Percentiles rank a stretch among this genome's conserved stretches.
Conservation (phyloP, 2,888 invertebrate species). For the Vandiemenella viatica region DNA sequence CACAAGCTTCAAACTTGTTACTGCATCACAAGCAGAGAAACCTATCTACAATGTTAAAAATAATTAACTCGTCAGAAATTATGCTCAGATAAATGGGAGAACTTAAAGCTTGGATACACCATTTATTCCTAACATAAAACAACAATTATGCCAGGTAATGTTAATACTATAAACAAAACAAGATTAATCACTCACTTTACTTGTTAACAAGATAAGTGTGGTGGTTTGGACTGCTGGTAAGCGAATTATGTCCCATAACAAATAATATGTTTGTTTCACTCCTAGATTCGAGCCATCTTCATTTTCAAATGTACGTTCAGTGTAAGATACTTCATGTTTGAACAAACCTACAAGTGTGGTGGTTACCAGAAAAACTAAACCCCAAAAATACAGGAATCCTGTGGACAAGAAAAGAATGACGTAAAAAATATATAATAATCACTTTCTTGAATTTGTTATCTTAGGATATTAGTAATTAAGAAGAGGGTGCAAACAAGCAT, state of each 20-base stretch:
- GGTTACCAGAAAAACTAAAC: conserved; percentile 72
- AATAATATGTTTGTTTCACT: conserved; percentile 42
- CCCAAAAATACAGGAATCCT: conserved; percentile 93
- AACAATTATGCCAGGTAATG: too few species aligned
- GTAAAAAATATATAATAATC: conserved; percentile 1
- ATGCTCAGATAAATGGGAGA: too few species aligned
- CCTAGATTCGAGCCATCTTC: conserved; percentile 13
- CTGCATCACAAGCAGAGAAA: conserved; percentile 89
- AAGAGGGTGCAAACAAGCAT: too few species aligned
- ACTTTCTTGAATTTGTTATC: background rate
- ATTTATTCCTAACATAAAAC: too few species aligned
- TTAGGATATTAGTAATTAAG: too few species aligned
- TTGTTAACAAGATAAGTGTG: conserved; percentile 68
- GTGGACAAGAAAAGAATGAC: conserved; percentile 16
- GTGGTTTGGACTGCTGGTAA: conserved; percentile 68
- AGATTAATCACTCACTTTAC: conserved; percentile 54
- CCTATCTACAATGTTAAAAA: conserved; percentile 47
- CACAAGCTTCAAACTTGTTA: conserved; percentile 85
- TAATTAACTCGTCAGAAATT: too few species aligned
- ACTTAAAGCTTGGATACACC: too few species aligned
- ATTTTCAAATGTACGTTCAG: conserved; percentile 14
- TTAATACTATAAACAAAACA: too few species aligned
- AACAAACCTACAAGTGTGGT: conserved; percentile 80
- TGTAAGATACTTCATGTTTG: conserved; percentile 58
- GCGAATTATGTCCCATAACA: conserved; percentile 66